Conservation (phyloP, 2,888 invertebrate genomes). For the Teleiodes luculella region DNA sequence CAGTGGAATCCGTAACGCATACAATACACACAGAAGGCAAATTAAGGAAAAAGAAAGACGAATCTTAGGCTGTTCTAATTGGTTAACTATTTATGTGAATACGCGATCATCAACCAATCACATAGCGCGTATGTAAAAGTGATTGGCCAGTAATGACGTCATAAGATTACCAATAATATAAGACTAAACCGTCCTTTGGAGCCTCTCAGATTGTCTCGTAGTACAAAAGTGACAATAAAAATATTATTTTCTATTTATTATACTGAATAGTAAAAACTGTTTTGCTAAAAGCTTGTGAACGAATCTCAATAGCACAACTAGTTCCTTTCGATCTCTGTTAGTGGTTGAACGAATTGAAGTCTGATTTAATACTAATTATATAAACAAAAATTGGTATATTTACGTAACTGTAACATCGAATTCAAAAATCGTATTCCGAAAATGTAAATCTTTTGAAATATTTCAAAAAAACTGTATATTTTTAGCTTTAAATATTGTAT, state of each 20-base stretch:
- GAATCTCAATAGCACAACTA: slow-evolving; percentile 11
- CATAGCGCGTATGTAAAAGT: background rate
- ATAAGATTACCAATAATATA: slow-evolving; percentile 8
- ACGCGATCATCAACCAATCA: slow-evolving; percentile 10
- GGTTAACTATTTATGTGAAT: background rate
- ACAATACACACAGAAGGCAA: slow-evolving; percentile 96
- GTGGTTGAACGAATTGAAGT: slow-evolving; percentile 12
- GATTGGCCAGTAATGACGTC: slow-evolving; percentile 8
- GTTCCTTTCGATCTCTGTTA: slow-evolving; percentile 8
- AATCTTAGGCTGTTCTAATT: slow-evolving; percentile 51
- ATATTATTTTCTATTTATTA: slow-evolving; percentile 5
- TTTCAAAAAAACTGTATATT: slow-evolving; percentile 39
- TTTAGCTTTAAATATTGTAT: slow-evolving; percentile 54
- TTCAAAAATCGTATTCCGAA: background rate
- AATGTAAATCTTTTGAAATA: background rate
- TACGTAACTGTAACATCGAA: background rate
- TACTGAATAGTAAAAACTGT: background rate
- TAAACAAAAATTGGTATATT: slow-evolving; percentile 11
- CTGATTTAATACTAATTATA: background rate
- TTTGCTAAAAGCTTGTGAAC: background rate
- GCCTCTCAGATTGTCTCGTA: slow-evolving; percentile 39
- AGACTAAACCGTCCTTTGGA: slow-evolving; percentile 43
- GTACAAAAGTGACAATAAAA: slow-evolving; percentile 65
- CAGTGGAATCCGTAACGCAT: slow-evolving; percentile 92
- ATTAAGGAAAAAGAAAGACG: slow-evolving; percentile 90